Percentiles rank a stretch among this genome's conserved stretches.
phyloP scores from a whole-genome alignment of 2,797 vertebrate genomes.

The Rhynchotus rufescens region DNA sequence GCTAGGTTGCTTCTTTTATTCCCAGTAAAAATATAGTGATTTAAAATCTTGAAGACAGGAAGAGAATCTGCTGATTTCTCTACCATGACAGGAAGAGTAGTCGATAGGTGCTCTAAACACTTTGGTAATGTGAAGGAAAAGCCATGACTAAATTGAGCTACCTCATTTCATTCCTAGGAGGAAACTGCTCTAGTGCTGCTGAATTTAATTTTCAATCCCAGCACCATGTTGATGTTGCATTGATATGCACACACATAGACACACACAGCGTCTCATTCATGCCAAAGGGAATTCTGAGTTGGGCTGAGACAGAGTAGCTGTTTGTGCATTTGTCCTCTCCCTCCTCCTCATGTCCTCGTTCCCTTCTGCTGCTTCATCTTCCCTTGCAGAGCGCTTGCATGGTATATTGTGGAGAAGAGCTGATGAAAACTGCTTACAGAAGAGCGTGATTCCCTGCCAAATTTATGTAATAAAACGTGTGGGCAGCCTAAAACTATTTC shows the following conservation, averaged over 20 bases:
- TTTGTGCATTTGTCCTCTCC: background rate
- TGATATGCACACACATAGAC: background rate
- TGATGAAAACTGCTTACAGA: background rate
- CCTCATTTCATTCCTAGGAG: background rate
- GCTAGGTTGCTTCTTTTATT: background rate
- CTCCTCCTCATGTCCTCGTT: constrained; percentile 28
- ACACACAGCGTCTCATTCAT: background rate
- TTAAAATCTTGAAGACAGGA: rapidly evolving
- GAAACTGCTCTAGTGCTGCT: background rate
- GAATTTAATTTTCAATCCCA: background rate
- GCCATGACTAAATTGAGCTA: background rate
- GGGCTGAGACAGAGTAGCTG: background rate
- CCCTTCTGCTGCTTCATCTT: constrained; percentile 19
- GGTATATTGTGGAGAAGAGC: background rate
- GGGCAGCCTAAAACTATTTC: constrained; percentile 33
- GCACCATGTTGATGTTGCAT: background rate
- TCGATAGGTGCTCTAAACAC: background rate
- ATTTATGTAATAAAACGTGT: constrained; percentile 21
- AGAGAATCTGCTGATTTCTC: rapidly evolving
- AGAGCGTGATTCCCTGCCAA: constrained; percentile 16
- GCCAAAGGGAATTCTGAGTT: constrained; percentile 12
- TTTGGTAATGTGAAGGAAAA: background rate
- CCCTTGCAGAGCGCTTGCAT: background rate
- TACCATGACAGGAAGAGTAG: background rate
- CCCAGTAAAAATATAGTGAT: rapidly evolving